Conservation (phyloP, 2,113 vertebrate genomes). For the Myotis brandtii region DNA sequence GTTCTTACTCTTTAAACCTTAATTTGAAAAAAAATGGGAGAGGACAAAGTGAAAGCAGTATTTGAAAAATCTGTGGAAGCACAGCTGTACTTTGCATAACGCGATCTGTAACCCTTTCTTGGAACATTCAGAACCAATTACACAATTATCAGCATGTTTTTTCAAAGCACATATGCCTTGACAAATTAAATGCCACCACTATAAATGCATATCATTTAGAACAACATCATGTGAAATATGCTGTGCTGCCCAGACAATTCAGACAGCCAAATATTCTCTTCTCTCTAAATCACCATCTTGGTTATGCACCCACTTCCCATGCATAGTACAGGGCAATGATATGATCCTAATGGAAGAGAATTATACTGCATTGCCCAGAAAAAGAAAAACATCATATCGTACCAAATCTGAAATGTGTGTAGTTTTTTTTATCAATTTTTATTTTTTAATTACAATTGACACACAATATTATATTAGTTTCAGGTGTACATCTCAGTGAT, state of each 20-base stretch:
- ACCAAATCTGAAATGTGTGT: background rate
- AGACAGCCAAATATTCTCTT: slow-evolving; percentile 28
- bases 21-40: background rate
- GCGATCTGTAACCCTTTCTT: slow-evolving; percentile 50
- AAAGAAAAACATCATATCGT: background rate
- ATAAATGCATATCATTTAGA: background rate
- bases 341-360: background rate
- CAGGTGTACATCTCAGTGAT: background rate
- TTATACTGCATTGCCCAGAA: background rate
- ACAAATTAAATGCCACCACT: slow-evolving; percentile 50
- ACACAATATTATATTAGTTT: background rate
- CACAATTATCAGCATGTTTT: slow-evolving; percentile 51
- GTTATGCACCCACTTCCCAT: background rate
- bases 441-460: background rate
- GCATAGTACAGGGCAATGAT: background rate
- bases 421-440: background rate
- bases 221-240: background rate
- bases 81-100: slow-evolving; percentile 32
- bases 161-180: slow-evolving; percentile 41
- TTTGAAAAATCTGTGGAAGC: slow-evolving; percentile 44
- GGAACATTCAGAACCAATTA: slow-evolving; percentile 46
- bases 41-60: slow-evolving; percentile 21
- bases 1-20: slow-evolving; percentile 40
- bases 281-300: background rate
- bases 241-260: background rate